phyloP scores from a whole-genome alignment of 2,888 invertebrate species.

The Chydorus sphaericus region DNA sequence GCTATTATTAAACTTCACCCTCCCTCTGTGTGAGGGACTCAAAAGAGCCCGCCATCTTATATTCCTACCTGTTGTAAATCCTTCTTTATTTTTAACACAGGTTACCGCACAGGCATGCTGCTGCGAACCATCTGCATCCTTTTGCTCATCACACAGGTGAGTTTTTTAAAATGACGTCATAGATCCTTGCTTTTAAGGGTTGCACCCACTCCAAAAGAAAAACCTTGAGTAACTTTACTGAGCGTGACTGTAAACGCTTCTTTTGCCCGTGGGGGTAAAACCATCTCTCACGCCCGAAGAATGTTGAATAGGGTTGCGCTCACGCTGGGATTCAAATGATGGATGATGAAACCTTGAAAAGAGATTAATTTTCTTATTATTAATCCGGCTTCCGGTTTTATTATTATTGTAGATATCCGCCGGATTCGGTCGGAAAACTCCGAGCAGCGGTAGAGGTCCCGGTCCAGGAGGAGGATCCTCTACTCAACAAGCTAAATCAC shows the following conservation, averaged over 20 bases:
- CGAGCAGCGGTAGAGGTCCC: background rate
- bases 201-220: background rate
- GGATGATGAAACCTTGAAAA: too few species aligned
- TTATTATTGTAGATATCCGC: background rate
- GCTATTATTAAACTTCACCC: too few species aligned
- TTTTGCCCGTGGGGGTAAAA: background rate
- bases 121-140: conserved; percentile 8
- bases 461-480: conserved; percentile 2
- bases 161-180: too few species aligned
- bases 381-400: background rate
- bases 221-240: conserved; percentile 1
- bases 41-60: too few species aligned
- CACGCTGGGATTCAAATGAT: too few species aligned
- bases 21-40: too few species aligned
- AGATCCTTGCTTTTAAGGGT: too few species aligned
- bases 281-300: background rate
- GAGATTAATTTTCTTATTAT: too few species aligned
- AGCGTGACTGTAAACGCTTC: conserved; percentile 8
- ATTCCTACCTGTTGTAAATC: background rate
- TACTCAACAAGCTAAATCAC: background rate
- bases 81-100: background rate
- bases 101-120: conserved; percentile 1
- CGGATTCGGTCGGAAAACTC: conserved; percentile 4
- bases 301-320: too few species aligned
- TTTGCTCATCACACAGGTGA: conserved; percentile 9